These are phyloP conservation scores for Pomatorhinus ruficollis DNA, from an alignment of 2,113 vertebrate species.

Conservation along the genomic window DNA sequence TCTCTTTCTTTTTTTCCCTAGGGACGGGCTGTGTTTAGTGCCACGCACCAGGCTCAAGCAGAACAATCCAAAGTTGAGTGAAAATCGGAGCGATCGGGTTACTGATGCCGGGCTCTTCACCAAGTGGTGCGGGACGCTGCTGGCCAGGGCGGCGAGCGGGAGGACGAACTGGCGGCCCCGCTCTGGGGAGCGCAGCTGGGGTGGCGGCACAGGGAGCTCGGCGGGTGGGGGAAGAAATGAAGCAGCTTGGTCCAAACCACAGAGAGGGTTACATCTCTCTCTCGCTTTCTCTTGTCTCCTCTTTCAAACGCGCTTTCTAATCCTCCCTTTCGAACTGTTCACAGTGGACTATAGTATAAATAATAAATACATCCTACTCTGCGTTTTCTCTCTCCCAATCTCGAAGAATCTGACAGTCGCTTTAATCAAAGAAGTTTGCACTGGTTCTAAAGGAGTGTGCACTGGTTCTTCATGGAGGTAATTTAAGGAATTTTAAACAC, in stretches of 20 bases:
- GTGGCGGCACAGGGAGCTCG: not conserved
- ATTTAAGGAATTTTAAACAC: conserved; percentile 77
- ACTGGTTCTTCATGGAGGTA: conserved; percentile 74
- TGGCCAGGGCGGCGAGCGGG: not conserved
- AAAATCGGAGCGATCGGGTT: not conserved
- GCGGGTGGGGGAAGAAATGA: not conserved
- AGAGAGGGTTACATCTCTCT: not conserved
- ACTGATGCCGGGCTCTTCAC: not conserved
- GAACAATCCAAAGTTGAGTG: not conserved
- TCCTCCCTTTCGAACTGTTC: conserved; percentile 27
- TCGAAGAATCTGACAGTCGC: conserved; percentile 4
- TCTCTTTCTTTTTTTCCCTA: not conserved
- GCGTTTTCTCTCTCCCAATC: conserved; percentile 70
- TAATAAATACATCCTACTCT: conserved; percentile 76
- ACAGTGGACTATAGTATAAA: conserved; percentile 71
- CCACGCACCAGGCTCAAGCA: not conserved
- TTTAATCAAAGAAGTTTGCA: conserved; percentile 59
- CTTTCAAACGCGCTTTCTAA: not conserved
- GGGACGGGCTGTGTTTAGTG: not conserved
- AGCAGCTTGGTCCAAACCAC: not conserved
- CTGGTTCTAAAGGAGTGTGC: conserved; percentile 71
- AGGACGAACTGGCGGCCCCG: not conserved
- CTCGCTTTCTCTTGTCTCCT: not conserved
- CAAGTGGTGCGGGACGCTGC: not conserved
- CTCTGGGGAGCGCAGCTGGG: not conserved